Conservation (phyloP, 2,113 vertebrate species). For the Rynchops niger region DNA sequence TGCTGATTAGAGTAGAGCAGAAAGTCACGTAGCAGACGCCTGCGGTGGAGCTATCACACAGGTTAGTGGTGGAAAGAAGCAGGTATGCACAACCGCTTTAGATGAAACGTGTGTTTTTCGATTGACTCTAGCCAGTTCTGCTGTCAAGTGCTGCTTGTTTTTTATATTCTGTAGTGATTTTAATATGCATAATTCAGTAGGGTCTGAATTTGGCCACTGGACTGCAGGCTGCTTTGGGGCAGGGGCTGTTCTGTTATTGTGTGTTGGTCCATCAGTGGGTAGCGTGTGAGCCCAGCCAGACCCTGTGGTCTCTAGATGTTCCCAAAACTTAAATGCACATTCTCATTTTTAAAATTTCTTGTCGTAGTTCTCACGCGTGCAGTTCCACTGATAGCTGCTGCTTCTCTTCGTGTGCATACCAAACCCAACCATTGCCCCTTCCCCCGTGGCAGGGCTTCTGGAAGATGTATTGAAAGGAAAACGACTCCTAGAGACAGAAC, state of each 20-base stretch:
- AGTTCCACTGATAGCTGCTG: neutral
- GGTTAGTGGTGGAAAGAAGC: neutral
- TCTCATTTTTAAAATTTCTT: neutral
- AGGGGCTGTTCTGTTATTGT: neutral
- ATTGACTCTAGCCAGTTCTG: neutral
- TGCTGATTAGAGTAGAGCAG: neutral
- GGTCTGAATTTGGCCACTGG: neutral
- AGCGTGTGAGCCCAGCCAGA: neutral
- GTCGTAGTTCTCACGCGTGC: neutral
- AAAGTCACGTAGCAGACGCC: neutral
- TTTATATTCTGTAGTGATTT: neutral
- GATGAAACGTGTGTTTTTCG: neutral
- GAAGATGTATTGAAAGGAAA: neutral
- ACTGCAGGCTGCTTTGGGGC: neutral
- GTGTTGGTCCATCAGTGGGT: neutral
- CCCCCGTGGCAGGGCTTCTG: fast-evolving
- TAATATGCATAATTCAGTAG: neutral
- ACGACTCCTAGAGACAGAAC: neutral
- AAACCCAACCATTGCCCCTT: neutral
- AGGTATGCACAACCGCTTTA: neutral
- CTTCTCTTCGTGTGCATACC: neutral
- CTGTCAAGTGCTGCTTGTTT: neutral
- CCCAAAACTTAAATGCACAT: neutral
- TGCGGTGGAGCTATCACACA: neutral
- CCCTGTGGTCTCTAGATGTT: neutral